Base-by-base conservation (phyloP, 2,888 invertebrate species). In the Sphecodes monilicornis region DNA sequence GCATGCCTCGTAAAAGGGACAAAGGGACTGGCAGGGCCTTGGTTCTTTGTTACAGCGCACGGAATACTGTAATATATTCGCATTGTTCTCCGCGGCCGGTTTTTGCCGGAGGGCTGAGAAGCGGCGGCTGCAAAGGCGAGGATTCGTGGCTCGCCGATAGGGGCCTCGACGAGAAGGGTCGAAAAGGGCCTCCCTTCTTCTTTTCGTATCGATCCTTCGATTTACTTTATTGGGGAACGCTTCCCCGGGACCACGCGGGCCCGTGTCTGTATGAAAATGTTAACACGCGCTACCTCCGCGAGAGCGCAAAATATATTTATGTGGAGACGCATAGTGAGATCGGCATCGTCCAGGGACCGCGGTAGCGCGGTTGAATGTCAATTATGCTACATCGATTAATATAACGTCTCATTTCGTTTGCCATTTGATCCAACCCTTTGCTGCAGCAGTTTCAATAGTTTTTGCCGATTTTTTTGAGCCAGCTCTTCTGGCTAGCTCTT, bases 51-150 rank as follows among this genome's bases (percentile, higher is more conserved):
- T 90, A 88, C 81, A 88, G 76, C 84, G 74, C 83, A 86, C 84
- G 87, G 86, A 88, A 88, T 87, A 88, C 90, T 77, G 88, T 90
- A 90, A 90, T 90, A 89, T 90, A 90, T 90, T 89, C 90, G 89
- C 86, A 90, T 90, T 90, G 90, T 90, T 90, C 84, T 86, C 86
- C 36, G 85, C 71, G 89, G 87, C 88, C 83, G 90, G 89, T 87
- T 89, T 90, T 88, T 85, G 89, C 90, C 84, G n/a, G 85, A 79
- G 78, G 84, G 89, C 84, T 77, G 60, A 29, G 60, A 66, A 76
- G 78, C 80, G 84, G 82, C 85, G 85, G 86, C 76, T 85, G 78
- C 82, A 84, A 82, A 89, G 84, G 86, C 39, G 68, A 82, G 72
- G 76, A 76, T 50, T 82, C 80, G 80, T 76, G 78, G 68, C 82